Evolutionary conservation across 2,888 invertebrate genomes (phyloP), one percentile per base, ranked within the genome.

Genomic region (Neoscelio sp.): DNA sequence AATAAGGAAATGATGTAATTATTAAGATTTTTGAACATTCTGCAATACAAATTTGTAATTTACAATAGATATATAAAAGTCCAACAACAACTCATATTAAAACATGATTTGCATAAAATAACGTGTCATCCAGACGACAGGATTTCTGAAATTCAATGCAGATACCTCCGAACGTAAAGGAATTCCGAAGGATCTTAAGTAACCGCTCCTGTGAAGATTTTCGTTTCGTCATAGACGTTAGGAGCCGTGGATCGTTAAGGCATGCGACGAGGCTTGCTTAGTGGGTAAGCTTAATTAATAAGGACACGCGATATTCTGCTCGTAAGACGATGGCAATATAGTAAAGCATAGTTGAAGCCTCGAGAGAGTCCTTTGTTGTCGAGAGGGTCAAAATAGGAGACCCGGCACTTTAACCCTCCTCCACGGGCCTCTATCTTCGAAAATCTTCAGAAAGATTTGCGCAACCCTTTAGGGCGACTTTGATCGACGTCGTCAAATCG

Each of bases 321-420:
- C 82, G 84, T 82, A 87, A 88, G 89, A 87, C 84, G 86, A 80
- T 70, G 86, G 80, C 80, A 75, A 84, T 82, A 76, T 64, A 82
- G 82, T 83, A 82, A 86, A 85, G 88, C 85, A 83, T 83, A 82
- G 84, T 80, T 82, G 81, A 85, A 85, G 85, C 85, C 88, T 84
- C 86, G 73, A 64, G 89, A 87, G 88, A 88, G 85, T 89, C 90
- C 90, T 90, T 90, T 90, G 90, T 89, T 89, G 89, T 89, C 87
- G 83, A 84, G 87, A 87, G 86, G 89, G 88, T 88, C 88, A 87
- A 87, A 82, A 82, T 58, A 80, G 73, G 81, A 85, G 86, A 84
- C 84, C 85, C 83, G 85, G 85, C 88, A 87, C 89, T 89, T 89
- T 89, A 87, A 85, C 88, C 87, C 86, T 82, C 85, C 88, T 87